Base-by-base conservation (phyloP, 2,797 vertebrate genomes). In the Rhynchotus rufescens region DNA sequence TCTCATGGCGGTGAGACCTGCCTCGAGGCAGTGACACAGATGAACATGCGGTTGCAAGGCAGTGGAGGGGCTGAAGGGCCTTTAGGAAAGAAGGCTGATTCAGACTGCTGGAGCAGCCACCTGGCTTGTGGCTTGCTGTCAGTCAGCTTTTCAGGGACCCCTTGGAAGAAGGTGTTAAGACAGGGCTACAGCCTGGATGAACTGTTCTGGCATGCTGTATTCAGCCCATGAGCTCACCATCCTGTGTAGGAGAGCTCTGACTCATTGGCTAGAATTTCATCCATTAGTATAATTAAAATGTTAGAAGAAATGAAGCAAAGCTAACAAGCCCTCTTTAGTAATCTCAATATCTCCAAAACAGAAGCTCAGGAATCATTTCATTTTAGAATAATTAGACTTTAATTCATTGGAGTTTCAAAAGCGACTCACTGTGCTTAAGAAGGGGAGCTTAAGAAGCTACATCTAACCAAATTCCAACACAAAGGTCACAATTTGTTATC, bases 401-500 rank as follows among this genome's bases (percentile, higher is more conserved):
- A 94, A 45, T 89, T 89, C 82, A 76, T 22, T 81, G 45, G 77
- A 32, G 44, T 49, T 93, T 90, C 80, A 83, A 56, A 72, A 51
- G 42, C 76, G 49, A 75, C 86, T 38, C 3, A n/a, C 40, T 91
- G 91, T 91, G 86, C 40, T 40, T 40, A 40, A 40, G 40, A 40
- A 40, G 40, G 62, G 36, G 81, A 68, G 61, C 7, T 9, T 81
- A 83, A 75, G 56, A 87, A 85, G 44, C 73, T 83, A 54, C 7
- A 10, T 78, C 83, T 85, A 89, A 87, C 40, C 1, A 25, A 77
- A 69, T 72, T 90, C 67, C 77, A 85, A 88, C 88, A 36, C 42
- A 77, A 72, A 95, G 91, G 65, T 92, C 81, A 81, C 8, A 60
- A 77, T 62, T 96, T 94, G 72, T 96, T 96, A 94, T 93, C 94